Evolutionary conservation across 92 coral and sea anemone genomes (phyloP).

Genomic region (Plumapathes pennacea): DNA sequence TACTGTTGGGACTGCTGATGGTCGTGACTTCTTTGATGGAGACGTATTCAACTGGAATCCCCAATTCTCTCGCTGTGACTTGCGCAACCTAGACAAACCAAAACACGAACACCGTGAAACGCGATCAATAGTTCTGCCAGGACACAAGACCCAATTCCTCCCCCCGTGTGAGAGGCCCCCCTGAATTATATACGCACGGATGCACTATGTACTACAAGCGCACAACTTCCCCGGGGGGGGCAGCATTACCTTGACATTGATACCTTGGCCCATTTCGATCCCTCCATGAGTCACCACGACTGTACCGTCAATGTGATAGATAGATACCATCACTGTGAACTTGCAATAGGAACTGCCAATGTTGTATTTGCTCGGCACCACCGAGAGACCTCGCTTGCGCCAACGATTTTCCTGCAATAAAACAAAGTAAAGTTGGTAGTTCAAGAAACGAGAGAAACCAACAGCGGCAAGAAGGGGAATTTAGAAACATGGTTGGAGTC

Average conservation of each 20-base stretch:
- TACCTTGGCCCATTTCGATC: conserved; percentile 88
- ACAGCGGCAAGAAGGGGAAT: no score
- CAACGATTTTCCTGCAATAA: conserved; percentile 91
- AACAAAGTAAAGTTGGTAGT: not conserved
- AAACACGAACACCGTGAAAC: not conserved
- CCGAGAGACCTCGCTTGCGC: conserved; percentile 87
- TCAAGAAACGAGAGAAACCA: no score
- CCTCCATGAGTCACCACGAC: conserved; percentile 81
- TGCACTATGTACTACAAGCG: no score
- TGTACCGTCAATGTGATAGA: conserved; percentile 80
- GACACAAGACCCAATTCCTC: no score
- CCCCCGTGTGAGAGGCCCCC: no score
- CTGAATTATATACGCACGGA: no score
- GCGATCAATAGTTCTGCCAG: not conserved
- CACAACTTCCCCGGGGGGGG: not conserved
- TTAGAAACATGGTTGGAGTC: no score
- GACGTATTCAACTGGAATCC: conserved; percentile 68
- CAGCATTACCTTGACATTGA: conserved; percentile 74
- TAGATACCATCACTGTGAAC: conserved; percentile 73
- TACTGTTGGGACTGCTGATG: conserved; percentile 79
- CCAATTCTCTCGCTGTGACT: conserved; percentile 74
- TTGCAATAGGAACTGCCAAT: conserved; percentile 20
- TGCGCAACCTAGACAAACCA: conserved; percentile 64
- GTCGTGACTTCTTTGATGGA: conserved; percentile 66
- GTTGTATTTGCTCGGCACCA: conserved; percentile 77